Base-by-base conservation (phyloP, 2,797 vertebrate species). In the Aviceda leuphotes region DNA sequence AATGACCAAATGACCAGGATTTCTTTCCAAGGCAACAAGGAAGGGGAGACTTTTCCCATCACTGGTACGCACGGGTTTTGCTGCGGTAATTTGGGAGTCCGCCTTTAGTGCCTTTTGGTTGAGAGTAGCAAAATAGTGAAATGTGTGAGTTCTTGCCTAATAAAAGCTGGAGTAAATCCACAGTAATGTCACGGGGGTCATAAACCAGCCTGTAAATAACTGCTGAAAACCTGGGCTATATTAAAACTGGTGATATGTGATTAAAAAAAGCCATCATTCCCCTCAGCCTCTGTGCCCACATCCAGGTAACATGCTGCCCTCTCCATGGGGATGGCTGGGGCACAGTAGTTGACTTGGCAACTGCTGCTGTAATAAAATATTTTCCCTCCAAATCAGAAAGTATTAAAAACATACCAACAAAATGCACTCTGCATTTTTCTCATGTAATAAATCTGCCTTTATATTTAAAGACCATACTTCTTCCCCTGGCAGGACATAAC, bases 341-440 rank as follows among this genome's bases (percentile, higher is more conserved):
- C 1, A 3, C 46, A 73, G 44, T 66, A 54, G 54, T 37, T 88
- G 66, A 87, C 70, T 93, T 93, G 83, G 83, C 76, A 96, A 76
- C 49, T 62, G 44, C 41, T 76, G 21, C 66, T 50, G 50, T 58
- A 88, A 93, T 84, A 62, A 89, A 91, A 55, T 67, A 91, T 58
- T 92, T 87, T 94, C 73, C 84, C 72, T 90, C 31, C 31, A 0
- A 83, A 90, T 67, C 52, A 88, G 76, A 89, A 92, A 89, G 73
- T 44, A 79, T 77, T 92, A 70, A 95, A 96, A 96, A 79, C 54
- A 58, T 28, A 76, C 77, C 44, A 43, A 79, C 77, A 90, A 96
- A 96, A 87, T 47, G 17, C 83, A 70, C 46, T 22, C 25, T 73
- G 81, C 46, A 37, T 93, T 93, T 90, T 93, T 89, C 83, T 84